Percentiles rank a stretch among this genome's conserved stretches.
Evolutionary conservation across 2,888 invertebrate genomes (phyloP).

Genomic region (Conops quadrifasciatus): DNA sequence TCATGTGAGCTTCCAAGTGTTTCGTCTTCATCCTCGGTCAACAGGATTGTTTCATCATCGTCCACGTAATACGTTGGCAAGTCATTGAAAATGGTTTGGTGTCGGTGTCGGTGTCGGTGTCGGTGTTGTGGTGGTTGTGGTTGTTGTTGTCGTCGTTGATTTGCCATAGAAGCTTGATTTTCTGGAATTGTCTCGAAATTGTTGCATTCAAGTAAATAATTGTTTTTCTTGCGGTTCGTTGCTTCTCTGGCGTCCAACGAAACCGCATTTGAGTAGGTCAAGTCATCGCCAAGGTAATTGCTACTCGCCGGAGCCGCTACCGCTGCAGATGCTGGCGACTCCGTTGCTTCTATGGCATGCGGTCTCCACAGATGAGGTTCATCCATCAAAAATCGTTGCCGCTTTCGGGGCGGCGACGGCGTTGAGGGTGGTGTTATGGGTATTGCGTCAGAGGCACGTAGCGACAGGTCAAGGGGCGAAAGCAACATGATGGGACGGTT

Average conservation of each 20-base stretch:
- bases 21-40: conserved; percentile 62
- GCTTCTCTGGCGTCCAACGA: conserved; percentile 32
- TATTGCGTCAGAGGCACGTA: conserved; percentile 58
- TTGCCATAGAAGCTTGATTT: conserved; percentile 50
- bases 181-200: conserved; percentile 56
- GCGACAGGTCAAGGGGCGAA: conserved; percentile 63
- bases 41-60: conserved; percentile 62
- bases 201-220: conserved; percentile 42
- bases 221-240: conserved; percentile 32
- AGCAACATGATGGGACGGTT: conserved; percentile 51
- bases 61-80: conserved; percentile 51
- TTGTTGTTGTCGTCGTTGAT: conserved; percentile 35
- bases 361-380: conserved; percentile 62
- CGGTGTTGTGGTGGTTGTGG: conserved; percentile 32
- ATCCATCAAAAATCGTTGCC: conserved; percentile 56
- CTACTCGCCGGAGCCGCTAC: conserved; percentile 37
- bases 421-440: conserved; percentile 66
- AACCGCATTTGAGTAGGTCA: conserved; percentile 42
- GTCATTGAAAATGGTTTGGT: conserved; percentile 22
- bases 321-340: conserved; percentile 20
- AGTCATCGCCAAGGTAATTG: conserved; percentile 38
- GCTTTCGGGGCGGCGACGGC: conserved; percentile 64
- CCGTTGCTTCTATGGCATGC: conserved; percentile 49
- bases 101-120: conserved; percentile 31
- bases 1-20: conserved; percentile 61